These are phyloP conservation scores for Channallabes apus DNA, from an alignment of 2,797 vertebrate species.

Conservation along the genomic window DNA sequence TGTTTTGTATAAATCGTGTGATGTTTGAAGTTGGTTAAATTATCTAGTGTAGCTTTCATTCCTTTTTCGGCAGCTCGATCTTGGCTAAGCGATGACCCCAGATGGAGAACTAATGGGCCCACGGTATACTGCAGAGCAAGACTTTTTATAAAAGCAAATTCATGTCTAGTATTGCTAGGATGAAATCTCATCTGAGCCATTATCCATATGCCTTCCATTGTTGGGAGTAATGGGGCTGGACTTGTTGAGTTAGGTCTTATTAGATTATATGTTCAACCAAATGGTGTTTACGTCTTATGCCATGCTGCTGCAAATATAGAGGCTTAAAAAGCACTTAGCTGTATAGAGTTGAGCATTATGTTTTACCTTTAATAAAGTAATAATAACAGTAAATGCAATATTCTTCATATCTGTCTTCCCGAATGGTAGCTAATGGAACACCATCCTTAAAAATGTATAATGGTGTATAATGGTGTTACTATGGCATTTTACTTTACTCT, in stretches of 20 bases:
- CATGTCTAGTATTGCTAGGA: neutral
- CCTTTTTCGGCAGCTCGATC: neutral
- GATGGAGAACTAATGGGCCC: neutral
- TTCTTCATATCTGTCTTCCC: neutral
- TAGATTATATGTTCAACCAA: conserved; percentile 14
- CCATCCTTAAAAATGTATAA: neutral
- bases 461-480: neutral
- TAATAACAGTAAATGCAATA: neutral
- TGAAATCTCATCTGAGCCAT: conserved; percentile 17
- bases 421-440: neutral
- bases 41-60: neutral
- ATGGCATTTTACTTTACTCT: neutral
- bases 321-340: neutral
- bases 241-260: neutral
- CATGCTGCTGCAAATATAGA: neutral
- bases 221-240: conserved; percentile 1
- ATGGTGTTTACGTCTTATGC: neutral
- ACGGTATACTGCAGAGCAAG: conserved; percentile 10
- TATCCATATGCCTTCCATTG: neutral
- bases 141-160: neutral
- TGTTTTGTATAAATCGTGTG: conserved; percentile 9
- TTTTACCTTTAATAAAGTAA: neutral
- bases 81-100: conserved; percentile 9
- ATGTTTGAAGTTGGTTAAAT: conserved; percentile 2
- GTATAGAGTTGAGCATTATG: neutral